Evolutionary conservation across 2,797 vertebrate genomes (phyloP).

Genomic region (Cryptoblepharus egeriae): DNA sequence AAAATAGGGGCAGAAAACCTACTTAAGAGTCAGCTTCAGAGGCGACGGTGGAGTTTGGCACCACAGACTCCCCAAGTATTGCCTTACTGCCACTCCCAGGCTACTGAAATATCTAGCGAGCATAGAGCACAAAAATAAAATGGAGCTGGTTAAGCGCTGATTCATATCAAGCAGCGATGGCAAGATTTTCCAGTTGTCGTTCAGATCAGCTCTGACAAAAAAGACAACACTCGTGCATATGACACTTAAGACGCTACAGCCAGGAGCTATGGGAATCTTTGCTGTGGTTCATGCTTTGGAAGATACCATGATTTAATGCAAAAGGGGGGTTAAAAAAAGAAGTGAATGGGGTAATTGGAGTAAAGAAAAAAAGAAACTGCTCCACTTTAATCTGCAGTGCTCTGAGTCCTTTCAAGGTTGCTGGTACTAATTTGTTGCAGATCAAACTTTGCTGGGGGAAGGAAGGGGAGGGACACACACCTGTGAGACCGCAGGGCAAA

Average conservation of each 20-base stretch:
- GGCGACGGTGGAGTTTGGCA: not conserved
- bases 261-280: not conserved
- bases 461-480: slow-evolving; percentile 36
- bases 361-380: not conserved
- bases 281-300: too few species aligned
- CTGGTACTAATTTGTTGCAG: not conserved
- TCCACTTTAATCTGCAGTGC: not conserved
- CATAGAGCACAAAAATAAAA: slow-evolving; percentile 52
- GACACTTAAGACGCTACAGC: not conserved
- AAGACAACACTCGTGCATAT: not conserved
- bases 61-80: slow-evolving; percentile 39
- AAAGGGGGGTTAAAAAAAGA: not conserved
- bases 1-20: slow-evolving; percentile 44
- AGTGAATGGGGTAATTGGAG: too few species aligned
- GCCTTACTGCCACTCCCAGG: slow-evolving; percentile 67
- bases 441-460: not conserved
- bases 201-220: slow-evolving; percentile 24
- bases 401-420: not conserved
- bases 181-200: not conserved
- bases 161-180: slow-evolving; percentile 4
- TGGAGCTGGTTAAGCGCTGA: slow-evolving; percentile 33
- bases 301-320: not conserved
- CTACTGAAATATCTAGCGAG: slow-evolving; percentile 60
- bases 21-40: not conserved
- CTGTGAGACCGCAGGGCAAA: slow-evolving; percentile 44